phyloP scores from a whole-genome alignment of 2,797 vertebrate species.

The Micromesistius poutassou region DNA sequence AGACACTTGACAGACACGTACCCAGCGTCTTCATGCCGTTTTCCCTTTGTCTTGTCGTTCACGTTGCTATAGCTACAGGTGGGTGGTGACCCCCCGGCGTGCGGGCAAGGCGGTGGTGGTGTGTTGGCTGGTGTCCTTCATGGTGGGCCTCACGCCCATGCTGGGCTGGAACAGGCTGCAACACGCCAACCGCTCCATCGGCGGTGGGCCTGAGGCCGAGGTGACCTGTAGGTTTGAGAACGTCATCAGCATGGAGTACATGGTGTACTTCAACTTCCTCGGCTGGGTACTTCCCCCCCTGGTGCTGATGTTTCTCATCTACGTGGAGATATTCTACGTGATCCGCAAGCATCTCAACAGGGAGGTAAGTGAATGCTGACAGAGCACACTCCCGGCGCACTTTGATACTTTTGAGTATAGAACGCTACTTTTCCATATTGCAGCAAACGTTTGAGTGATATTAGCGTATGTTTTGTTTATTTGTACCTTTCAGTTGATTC shows the following conservation, averaged over 20 bases:
- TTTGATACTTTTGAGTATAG: too few species aligned
- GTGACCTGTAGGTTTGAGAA: conserved; percentile 90
- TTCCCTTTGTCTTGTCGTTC: conserved; percentile 20
- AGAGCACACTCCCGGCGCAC: too few species aligned
- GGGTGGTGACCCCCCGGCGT: conserved; percentile 82
- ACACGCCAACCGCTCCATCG: conserved; percentile 61
- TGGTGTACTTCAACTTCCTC: conserved; percentile 99
- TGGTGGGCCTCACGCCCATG: conserved; percentile 92
- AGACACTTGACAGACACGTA: background rate
- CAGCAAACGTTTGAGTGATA: too few species aligned
- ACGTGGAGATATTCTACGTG: conserved; percentile 94
- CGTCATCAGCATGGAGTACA: conserved; percentile 98
- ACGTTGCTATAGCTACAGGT: conserved; percentile 81
- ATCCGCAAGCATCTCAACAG: conserved; percentile 94
- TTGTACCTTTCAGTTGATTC: too few species aligned
- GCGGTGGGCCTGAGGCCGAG: conserved; percentile 65
- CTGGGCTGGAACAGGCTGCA: conserved; percentile 93
- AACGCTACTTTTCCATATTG: too few species aligned
- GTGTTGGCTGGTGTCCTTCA: conserved; percentile 88
- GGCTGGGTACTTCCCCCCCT: conserved; percentile 93
- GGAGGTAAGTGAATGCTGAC: conserved; percentile 59
- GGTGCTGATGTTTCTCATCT: conserved; percentile 90
- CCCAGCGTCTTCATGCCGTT: background rate
- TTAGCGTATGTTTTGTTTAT: too few species aligned
- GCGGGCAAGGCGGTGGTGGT: conserved; percentile 83